Base-by-base conservation (phyloP, 2,797 vertebrate genomes). In the Gambelia wislizenii region DNA sequence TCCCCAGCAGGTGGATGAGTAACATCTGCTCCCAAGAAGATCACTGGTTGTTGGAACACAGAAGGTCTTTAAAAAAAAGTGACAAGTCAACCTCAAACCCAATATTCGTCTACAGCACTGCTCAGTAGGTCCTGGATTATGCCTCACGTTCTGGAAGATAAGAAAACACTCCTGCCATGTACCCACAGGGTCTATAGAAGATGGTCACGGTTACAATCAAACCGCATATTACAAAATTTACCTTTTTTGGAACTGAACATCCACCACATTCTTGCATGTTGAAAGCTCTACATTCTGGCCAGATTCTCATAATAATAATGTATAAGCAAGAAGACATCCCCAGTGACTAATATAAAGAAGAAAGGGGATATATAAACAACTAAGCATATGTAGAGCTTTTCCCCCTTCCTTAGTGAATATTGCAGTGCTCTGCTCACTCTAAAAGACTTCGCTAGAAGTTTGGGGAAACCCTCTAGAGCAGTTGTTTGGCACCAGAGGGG, bases 11-110 rank as follows among this genome's bases (percentile, higher is more conserved):
- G 99, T 72, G 99, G 99, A 94, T 99, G 99, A 83, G 99, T 99
- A 94, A 99, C 99, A 92, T 99, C 99, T 18, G 99, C 99, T 96
- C 99, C 99, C 97, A 99, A 96, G 97, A 99, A 99, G 96, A 99
- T 99, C 94, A 99, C 98, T 86, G 99, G 99, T 98, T 99, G 99
- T 96, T 99, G 99, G 97, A 99, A 99, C 96, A 99, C 99, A 96
- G 99, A 98, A 94, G 97, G 97, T 96, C 97, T 98, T 97, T 89
- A 96, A 96, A 84, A 94, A 96, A 94, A 95, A 87, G 90, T 81
- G 90, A 94, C 88, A 95, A 94, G 94, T 93, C 94, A 95, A 89
- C 88, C 90, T 87, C 47, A 84, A 6, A 92, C 20, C 33, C 27
- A n/a, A 14, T 42, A 52, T 84, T 83, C n/a, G 56, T 69, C 61